These are phyloP conservation scores for Gambusia holbrooki DNA, from an alignment of 2,113 vertebrate species.

Conservation along the genomic window DNA sequence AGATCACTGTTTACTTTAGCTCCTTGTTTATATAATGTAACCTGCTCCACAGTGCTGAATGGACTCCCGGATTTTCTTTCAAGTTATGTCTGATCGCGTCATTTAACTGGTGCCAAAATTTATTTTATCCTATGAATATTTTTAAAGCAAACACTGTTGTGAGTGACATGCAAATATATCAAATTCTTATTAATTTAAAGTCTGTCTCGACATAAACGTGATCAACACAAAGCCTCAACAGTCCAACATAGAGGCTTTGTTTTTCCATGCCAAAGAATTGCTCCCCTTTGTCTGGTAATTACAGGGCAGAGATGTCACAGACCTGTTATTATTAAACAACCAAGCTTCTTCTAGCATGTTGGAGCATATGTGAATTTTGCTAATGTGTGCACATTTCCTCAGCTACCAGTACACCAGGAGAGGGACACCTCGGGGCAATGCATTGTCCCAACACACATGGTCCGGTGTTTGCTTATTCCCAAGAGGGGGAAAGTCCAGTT, in stretches of 20 bases:
- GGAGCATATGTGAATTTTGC: slow-evolving; percentile 52
- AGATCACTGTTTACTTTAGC: background rate
- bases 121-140: too few species aligned
- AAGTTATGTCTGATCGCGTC: too few species aligned
- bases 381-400: slow-evolving; percentile 51
- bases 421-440: slow-evolving; percentile 5
- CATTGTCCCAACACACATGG: slow-evolving; percentile 49
- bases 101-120: too few species aligned
- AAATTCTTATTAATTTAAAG: slow-evolving; percentile 51
- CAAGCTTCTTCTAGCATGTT: slow-evolving; percentile 51
- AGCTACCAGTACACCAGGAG: slow-evolving; percentile 17
- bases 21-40: background rate
- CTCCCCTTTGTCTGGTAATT: slow-evolving; percentile 60
- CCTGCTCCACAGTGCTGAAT: background rate
- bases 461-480: slow-evolving; percentile 31
- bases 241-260: slow-evolving; percentile 40
- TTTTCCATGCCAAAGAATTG: slow-evolving; percentile 51
- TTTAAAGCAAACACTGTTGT: background rate
- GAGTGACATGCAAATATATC: background rate
- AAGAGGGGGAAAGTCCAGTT: slow-evolving; percentile 8
- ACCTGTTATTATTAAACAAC: slow-evolving; percentile 68
- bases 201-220: slow-evolving; percentile 35
- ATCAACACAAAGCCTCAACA: slow-evolving; percentile 30
- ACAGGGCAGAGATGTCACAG: slow-evolving; percentile 60
- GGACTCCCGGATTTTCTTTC: too few species aligned